Evolutionary conservation across 1,140 invertebrate genomes (phyloP).

Genomic region (Habropoda laboriosa): DNA sequence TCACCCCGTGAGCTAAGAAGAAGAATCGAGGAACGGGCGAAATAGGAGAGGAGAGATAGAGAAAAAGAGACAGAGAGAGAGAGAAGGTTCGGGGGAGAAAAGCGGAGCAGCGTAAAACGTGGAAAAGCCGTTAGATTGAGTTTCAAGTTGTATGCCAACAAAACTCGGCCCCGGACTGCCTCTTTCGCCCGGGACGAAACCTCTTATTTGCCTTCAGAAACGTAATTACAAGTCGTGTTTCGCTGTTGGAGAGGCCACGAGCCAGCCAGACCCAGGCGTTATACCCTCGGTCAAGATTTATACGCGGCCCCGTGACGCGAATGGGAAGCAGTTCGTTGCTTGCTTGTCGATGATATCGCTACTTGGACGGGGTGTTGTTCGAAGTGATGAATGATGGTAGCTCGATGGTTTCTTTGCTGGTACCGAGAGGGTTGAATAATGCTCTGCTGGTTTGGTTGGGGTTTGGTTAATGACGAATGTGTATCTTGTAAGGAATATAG

Average conservation of each 20-base stretch:
- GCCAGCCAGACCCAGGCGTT: background rate
- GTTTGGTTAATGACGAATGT: too few species aligned
- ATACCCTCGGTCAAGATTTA: conserved; percentile 11
- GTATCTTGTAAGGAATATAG: too few species aligned
- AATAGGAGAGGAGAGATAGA: too few species aligned
- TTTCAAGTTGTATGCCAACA: conserved; percentile 75
- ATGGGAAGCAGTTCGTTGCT: background rate
- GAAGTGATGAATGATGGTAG: too few species aligned
- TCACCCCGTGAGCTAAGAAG: conserved; percentile 17
- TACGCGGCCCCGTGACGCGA: background rate
- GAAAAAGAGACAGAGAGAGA: background rate
- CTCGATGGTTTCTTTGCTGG: too few species aligned
- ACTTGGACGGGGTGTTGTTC: too few species aligned
- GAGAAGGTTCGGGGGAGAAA: background rate
- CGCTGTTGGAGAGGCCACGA: conserved; percentile 3
- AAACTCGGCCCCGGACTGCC: conserved; percentile 49
- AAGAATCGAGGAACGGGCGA: background rate
- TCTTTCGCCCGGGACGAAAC: conserved; percentile 17
- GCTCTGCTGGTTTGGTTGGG: too few species aligned
- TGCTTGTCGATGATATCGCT: background rate
- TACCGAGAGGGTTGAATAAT: too few species aligned
- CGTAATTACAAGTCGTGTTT: conserved; percentile 45
- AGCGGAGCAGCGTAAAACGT: conserved; percentile 35
- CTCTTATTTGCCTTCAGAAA: conserved; percentile 53
- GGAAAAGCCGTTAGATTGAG: conserved; percentile 70